Percentiles rank a stretch among this genome's conserved stretches.
Conservation (phyloP, 2,888 invertebrate genomes). For the Orthosia gracilis region DNA sequence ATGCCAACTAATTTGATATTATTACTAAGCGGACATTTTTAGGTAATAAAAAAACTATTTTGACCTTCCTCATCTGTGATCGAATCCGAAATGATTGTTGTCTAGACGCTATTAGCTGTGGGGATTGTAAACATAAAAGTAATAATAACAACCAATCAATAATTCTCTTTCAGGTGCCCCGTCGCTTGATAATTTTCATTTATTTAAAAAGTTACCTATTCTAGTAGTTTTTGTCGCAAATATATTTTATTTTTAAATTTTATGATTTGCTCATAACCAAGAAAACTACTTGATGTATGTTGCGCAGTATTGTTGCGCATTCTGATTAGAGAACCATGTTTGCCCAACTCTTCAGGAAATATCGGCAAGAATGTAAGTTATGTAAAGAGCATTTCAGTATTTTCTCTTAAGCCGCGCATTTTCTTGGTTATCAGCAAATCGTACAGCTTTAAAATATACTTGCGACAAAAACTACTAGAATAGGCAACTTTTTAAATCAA, state of each 20-base stretch:
- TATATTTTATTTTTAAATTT: not conserved
- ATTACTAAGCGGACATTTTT: conserved; percentile 1
- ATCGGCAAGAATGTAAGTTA: no score
- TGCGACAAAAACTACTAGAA: no score
- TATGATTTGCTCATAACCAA: no score
- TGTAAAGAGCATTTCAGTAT: no score
- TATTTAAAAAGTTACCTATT: not conserved
- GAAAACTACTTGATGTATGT: not conserved
- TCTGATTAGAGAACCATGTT: no score
- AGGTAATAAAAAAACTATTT: not conserved
- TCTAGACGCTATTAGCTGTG: not conserved
- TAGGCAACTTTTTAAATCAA: not conserved
- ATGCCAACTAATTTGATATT: not conserved
- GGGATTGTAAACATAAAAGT: not conserved
- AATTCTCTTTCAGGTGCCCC: not conserved
- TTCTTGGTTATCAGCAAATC: no score
- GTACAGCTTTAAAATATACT: no score
- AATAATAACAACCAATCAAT: not conserved
- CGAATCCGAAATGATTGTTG: conserved; percentile 6
- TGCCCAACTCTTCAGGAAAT: no score
- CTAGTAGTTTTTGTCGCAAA: not conserved
- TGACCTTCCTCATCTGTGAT: conserved; percentile 15
- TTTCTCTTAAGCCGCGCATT: no score
- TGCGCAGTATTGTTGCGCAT: no score
- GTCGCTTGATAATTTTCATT: not conserved